Conservation (phyloP, 2,797 vertebrate species). For the Apodemus agrarius region DNA sequence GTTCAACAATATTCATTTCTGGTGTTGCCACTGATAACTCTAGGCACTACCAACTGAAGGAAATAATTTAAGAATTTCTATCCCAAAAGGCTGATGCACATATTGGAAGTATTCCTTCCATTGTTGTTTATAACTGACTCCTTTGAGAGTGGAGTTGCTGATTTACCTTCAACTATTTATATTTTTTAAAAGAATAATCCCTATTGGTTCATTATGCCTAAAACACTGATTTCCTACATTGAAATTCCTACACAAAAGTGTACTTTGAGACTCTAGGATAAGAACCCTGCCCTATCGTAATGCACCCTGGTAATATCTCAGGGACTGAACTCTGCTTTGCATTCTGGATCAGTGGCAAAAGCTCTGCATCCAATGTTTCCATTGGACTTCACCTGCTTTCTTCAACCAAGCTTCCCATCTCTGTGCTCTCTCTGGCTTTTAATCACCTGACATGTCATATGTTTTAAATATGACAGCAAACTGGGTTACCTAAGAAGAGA, state of each 20-base stretch:
- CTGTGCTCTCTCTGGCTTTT: background rate
- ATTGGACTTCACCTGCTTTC: background rate
- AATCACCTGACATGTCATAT: background rate
- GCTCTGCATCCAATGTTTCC: background rate
- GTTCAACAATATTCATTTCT: background rate
- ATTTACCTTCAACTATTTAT: background rate
- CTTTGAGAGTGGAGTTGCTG: background rate
- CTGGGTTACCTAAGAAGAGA: background rate
- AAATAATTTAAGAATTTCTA: slow-evolving; percentile 18
- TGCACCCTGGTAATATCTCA: background rate
- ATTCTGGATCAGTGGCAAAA: background rate
- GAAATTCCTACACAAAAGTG: background rate
- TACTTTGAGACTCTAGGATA: background rate
- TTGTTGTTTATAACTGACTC: background rate
- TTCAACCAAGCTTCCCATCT: background rate
- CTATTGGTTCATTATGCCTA: background rate
- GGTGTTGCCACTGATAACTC: background rate
- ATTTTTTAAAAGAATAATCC: background rate
- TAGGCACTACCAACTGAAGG: background rate
- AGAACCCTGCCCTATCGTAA: background rate
- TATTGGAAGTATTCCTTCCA: background rate
- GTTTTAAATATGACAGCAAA: background rate
- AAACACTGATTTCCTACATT: background rate
- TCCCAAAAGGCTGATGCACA: background rate
- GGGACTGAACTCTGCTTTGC: background rate